Evolutionary conservation across 2,797 vertebrate species (phyloP).

Genomic region (Sebastolobus alascanus): DNA sequence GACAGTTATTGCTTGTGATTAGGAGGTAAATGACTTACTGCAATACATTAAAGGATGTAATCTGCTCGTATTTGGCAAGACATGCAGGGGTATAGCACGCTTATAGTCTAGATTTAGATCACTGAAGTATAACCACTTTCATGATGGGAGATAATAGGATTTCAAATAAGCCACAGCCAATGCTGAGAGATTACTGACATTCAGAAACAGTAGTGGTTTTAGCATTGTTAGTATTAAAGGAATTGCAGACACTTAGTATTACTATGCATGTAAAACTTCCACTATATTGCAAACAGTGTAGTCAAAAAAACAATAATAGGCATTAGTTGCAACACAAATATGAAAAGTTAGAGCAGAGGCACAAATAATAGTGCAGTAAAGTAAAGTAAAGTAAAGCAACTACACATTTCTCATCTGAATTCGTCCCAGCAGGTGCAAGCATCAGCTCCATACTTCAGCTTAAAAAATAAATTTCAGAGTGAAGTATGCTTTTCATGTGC

Average conservation of each 20-base stretch:
- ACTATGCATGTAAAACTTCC: conserved; percentile 9
- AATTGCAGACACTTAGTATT: conserved; percentile 70
- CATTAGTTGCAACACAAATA: conserved; percentile 59
- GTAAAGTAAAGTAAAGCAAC: conserved; percentile 23
- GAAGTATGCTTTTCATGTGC: conserved; percentile 40
- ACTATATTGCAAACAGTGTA: conserved; percentile 49
- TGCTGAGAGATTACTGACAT: conserved; percentile 40
- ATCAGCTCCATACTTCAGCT: conserved; percentile 48
- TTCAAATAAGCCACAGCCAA: conserved; percentile 48
- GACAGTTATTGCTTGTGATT: conserved; percentile 60
- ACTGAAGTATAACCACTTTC: conserved; percentile 9
- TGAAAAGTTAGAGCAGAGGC: conserved; percentile 39
- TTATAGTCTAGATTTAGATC: conserved; percentile 26
- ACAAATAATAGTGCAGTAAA: conserved; percentile 30
- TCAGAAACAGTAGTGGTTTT: conserved; percentile 24
- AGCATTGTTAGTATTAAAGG: conserved; percentile 34
- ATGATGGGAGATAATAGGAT: conserved; percentile 27
- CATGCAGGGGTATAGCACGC: conserved; percentile 21
- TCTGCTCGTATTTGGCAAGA: conserved; percentile 22
- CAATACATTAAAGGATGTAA: conserved; percentile 26
- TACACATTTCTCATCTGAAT: background rate
- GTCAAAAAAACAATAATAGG: conserved; percentile 48
- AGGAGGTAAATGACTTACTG: conserved; percentile 36
- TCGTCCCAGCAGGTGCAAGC: conserved; percentile 19
- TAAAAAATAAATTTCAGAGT: conserved; percentile 28